Evolutionary conservation across 2,888 invertebrate species (phyloP).

Genomic region (Agelastica alni): DNA sequence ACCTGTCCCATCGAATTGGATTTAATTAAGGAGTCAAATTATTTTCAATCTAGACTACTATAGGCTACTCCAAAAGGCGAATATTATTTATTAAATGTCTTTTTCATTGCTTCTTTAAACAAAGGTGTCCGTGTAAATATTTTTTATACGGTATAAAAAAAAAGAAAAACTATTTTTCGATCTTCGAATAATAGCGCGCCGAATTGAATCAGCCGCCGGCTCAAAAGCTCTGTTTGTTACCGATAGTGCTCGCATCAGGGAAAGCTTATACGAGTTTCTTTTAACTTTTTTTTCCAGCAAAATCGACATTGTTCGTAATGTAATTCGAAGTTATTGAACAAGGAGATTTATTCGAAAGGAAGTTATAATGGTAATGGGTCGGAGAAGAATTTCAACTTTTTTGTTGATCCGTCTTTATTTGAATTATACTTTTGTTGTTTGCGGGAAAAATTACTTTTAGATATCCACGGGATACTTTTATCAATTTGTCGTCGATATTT

Average conservation of each 20-base stretch:
- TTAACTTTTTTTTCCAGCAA: conserved; percentile 8
- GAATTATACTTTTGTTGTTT: conserved; percentile 3
- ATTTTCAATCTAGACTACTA: no score
- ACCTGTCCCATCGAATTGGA: no score
- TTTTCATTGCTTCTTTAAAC: no score
- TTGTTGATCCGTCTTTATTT: conserved; percentile 2
- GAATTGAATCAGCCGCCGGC: background rate
- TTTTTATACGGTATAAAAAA: no score
- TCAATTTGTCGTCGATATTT: no score
- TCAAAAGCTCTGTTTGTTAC: conserved; percentile 3
- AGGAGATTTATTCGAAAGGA: conserved; percentile 8
- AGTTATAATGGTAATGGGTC: conserved; percentile 9
- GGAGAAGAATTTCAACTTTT: background rate
- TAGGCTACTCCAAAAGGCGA: no score
- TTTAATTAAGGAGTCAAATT: no score
- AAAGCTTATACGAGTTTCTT: conserved; percentile 5
- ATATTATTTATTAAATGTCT: no score
- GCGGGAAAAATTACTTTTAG: background rate
- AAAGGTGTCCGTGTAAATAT: no score
- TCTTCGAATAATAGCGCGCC: no score
- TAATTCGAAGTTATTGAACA: conserved; percentile 15
- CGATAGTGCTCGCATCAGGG: background rate
- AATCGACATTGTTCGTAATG: conserved; percentile 15
- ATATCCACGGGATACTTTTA: background rate
- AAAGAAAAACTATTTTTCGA: no score